Conservation (phyloP, 2,113 vertebrate genomes). For the Atractosteus spatula region DNA sequence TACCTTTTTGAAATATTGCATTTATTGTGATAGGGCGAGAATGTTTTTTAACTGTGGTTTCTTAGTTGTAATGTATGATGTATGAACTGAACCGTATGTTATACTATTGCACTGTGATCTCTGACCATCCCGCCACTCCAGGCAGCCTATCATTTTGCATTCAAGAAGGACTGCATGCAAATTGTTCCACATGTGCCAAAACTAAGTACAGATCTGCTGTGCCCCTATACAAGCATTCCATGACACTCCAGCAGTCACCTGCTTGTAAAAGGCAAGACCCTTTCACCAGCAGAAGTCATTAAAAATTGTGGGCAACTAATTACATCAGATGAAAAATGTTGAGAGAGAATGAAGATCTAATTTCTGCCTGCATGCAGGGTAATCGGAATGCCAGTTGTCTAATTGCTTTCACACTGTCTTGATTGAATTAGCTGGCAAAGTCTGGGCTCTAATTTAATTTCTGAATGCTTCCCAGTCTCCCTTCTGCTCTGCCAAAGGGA, state of each 20-base stretch:
- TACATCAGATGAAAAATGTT: slow-evolving; percentile 51
- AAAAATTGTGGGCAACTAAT: slow-evolving; percentile 48
- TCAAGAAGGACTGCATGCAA: too few relatives aligned
- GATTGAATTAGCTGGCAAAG: slow-evolving; percentile 67
- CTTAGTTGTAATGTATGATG: too few relatives aligned
- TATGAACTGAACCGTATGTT: too few relatives aligned
- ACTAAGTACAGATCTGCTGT: background rate
- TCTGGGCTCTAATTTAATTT: slow-evolving; percentile 64
- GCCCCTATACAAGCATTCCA: background rate
- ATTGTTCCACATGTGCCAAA: too few relatives aligned
- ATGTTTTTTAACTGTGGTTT: too few relatives aligned
- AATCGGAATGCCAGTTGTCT: slow-evolving; percentile 62
- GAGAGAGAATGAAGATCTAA: slow-evolving; percentile 60
- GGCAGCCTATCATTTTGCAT: too few relatives aligned
- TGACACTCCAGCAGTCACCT: slow-evolving; percentile 23
- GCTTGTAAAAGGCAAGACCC: slow-evolving; percentile 28
- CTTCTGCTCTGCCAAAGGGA: slow-evolving; percentile 45
- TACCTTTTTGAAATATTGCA: too few relatives aligned
- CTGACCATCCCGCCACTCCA: too few relatives aligned
- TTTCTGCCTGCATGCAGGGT: slow-evolving; percentile 50
- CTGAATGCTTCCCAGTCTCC: slow-evolving; percentile 38
- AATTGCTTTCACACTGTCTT: slow-evolving; percentile 70
- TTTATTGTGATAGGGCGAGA: too few relatives aligned
- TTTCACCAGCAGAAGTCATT: slow-evolving; percentile 30
- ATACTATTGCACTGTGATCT: too few relatives aligned